Conservation (phyloP, 2,888 invertebrate species). For the Apeira syringaria region DNA sequence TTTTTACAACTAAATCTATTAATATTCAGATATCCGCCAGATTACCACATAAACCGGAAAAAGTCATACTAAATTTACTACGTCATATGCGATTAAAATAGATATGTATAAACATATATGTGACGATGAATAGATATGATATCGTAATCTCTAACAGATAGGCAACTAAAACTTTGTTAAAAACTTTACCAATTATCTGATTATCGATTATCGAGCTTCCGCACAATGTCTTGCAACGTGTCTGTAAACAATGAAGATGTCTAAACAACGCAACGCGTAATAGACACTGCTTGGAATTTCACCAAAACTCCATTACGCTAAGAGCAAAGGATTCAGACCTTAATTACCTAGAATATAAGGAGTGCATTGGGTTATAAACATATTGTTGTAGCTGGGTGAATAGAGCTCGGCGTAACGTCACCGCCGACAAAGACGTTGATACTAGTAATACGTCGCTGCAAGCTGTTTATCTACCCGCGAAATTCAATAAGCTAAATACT, state of each 20-base stretch:
- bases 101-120: background rate
- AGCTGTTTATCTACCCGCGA: slow-evolving; percentile 33
- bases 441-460: slow-evolving; percentile 35
- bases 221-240: slow-evolving; percentile 24
- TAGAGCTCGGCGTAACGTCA: slow-evolving; percentile 40
- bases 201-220: background rate
- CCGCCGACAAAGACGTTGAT: slow-evolving; percentile 46
- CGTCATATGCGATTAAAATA: background rate
- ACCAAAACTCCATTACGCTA: slow-evolving; percentile 13
- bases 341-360: slow-evolving; percentile 29
- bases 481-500: slow-evolving; percentile 17
- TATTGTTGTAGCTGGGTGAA: slow-evolving; percentile 32
- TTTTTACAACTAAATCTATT: slow-evolving; percentile 17
- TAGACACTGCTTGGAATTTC: slow-evolving; percentile 42
- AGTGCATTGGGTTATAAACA: slow-evolving; percentile 14
- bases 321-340: slow-evolving; percentile 27
- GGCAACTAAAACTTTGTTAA: no score
- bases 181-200: no score
- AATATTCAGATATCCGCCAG: background rate
- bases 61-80: background rate
- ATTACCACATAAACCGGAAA: no score
- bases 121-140: no score
- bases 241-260: slow-evolving; percentile 48
- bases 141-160: no score
- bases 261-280: slow-evolving; percentile 44